Base-by-base conservation (phyloP, 2,113 vertebrate genomes). In the Picathartes gymnocephalus region DNA sequence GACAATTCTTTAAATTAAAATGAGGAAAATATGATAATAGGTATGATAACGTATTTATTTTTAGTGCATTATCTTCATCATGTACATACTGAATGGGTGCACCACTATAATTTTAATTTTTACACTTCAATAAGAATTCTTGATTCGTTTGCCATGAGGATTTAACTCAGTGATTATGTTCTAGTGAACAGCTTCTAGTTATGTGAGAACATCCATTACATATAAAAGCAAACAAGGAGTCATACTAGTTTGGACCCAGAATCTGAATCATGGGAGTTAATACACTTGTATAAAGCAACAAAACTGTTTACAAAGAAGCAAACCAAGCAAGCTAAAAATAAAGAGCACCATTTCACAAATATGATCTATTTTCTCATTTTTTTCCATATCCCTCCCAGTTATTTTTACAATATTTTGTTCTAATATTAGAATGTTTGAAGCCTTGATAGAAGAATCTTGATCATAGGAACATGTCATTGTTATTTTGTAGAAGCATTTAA, bases 321-420 rank as follows among this genome's bases (percentile, higher is more conserved):
- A 95, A 85, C 10, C 3, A 77, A 83, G 35, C 13, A 48, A 64
- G 40, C 33, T 90, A 95, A 96, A 97, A 91, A 82, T 85, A 95
- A 92, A 81, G 69, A 80, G n/a, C 31, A 70, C 7, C 1, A 0
- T 78, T 94, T 88, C 66, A 28, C 20, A 88, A 90, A 88, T 73
- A n/a, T 37, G 44, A 77, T 85, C 9, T 70, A 50, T 80, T 94
- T 73, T 71, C 33, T 48, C 0, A 4, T 40, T 77, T 90, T 69
- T 87, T 76, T 69, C 82, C 54, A 5, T 13, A 25, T 44, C 74
- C 81, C 45, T 96, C 87, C 47, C 66, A 86, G 85, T 78, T 96
- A 86, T 92, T 96, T 95, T 94, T 66, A 81, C 84, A 82, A 37
- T 10, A 62, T 70, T 91, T 96, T 86, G 30, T 88, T 90, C 60